Percentiles rank a stretch among this genome's conserved stretches.
phyloP scores from a whole-genome alignment of 2,113 vertebrate genomes.

The Potamarius usumacintae region DNA sequence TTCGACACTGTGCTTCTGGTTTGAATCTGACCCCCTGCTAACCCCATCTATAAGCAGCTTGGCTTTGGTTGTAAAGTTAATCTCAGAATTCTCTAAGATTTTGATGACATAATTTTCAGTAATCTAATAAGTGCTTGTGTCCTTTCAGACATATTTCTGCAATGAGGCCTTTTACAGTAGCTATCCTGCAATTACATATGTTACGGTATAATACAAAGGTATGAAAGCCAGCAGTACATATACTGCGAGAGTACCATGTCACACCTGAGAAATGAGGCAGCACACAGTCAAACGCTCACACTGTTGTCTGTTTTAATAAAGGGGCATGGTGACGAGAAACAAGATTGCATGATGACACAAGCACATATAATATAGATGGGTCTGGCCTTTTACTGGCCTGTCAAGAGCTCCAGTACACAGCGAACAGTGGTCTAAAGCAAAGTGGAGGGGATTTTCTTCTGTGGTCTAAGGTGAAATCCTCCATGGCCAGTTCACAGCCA shows the following conservation, averaged over 20 bases:
- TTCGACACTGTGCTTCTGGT: conserved; percentile 21
- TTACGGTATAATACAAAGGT: conserved; percentile 52
- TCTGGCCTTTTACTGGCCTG: conserved; percentile 39
- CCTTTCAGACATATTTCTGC: neutral
- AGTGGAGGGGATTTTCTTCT: conserved; percentile 35
- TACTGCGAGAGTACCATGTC: conserved; percentile 55
- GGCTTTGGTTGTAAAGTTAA: conserved; percentile 33
- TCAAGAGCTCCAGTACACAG: neutral
- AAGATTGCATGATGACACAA: conserved; percentile 57
- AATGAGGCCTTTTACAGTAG: conserved; percentile 49
- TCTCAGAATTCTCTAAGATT: conserved; percentile 2
- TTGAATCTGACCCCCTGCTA: neutral
- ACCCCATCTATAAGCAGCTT: conserved; percentile 15
- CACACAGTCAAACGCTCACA: conserved; percentile 35
- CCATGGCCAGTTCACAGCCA: conserved; percentile 38
- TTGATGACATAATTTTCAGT: conserved; percentile 41
- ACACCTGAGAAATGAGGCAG: conserved; percentile 46
- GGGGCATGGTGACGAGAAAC: conserved; percentile 60
- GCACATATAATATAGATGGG: conserved; percentile 45
- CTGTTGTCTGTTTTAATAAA: conserved; percentile 37
- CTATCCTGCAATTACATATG: conserved; percentile 61
- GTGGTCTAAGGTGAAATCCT: conserved; percentile 45
- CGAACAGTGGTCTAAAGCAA: neutral
- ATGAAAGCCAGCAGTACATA: conserved; percentile 58
- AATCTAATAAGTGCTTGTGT: conserved; percentile 24